phyloP scores from a whole-genome alignment of 2,888 invertebrate genomes.

The Drosophila anomelani region DNA sequence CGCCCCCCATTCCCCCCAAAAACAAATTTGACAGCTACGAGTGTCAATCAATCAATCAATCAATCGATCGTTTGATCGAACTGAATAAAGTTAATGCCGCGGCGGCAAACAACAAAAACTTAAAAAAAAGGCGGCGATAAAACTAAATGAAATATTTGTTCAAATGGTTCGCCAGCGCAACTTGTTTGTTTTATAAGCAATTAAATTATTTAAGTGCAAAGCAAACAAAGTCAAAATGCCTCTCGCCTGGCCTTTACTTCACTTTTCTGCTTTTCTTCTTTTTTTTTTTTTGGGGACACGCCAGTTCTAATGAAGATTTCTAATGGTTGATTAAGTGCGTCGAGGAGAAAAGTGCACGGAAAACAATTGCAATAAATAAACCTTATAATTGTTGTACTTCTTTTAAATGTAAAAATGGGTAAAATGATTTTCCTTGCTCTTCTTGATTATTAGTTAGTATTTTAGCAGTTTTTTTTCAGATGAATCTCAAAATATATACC shows the following conservation, averaged over 20 bases:
- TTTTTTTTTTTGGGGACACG: constrained; percentile 52
- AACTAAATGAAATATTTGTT: constrained; percentile 40
- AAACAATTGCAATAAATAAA: neutral
- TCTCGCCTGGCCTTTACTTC: neutral
- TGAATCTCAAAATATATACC: neutral
- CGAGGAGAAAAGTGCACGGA: constrained; percentile 2
- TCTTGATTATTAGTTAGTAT: neutral
- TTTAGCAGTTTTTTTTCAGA: neutral
- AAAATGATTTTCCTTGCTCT: neutral
- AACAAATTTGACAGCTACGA: constrained; percentile 81
- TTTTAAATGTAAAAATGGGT: neutral
- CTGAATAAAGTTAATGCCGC: constrained; percentile 22
- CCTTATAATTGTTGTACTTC: neutral
- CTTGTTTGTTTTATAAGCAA: constrained; percentile 77
- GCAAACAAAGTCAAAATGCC: constrained; percentile 63
- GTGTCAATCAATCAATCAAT: constrained; percentile 82
- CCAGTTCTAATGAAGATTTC: constrained; percentile 69
- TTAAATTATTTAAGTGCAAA: constrained; percentile 79
- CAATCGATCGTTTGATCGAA: constrained; percentile 8
- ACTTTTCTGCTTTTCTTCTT: neutral
- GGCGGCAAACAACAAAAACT: constrained; percentile 55
- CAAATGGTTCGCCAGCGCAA: constrained; percentile 33
- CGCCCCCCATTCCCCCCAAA: too few species aligned
- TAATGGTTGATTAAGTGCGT: constrained; percentile 71
- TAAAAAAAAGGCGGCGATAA: constrained; percentile 25